Evolutionary conservation across 2,888 invertebrate genomes (phyloP).

Genomic region (Papilio protenor): DNA sequence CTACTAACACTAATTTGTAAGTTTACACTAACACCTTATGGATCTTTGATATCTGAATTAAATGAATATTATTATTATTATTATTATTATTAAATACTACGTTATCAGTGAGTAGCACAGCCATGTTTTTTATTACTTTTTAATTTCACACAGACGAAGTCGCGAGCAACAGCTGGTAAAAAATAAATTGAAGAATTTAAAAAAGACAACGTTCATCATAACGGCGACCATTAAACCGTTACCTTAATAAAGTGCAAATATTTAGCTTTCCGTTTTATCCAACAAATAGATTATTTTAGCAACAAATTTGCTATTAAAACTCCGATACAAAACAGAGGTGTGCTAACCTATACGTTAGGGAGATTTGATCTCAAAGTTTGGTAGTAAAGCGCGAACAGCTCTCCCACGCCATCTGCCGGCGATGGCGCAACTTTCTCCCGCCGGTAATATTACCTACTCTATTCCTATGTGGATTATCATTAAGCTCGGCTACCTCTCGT

Average conservation of each 20-base stretch:
- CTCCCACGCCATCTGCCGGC: conserved; percentile 22
- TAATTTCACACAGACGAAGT: too few species aligned
- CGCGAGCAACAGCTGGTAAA: too few species aligned
- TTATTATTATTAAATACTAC: too few species aligned
- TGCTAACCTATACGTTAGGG: conserved; percentile 23
- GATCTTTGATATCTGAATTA: too few species aligned
- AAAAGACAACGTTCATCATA: background rate
- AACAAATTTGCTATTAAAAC: background rate
- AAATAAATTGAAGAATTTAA: too few species aligned
- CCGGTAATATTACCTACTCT: conserved; percentile 8
- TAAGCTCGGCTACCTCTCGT: background rate
- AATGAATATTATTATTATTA: too few species aligned
- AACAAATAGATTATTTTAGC: background rate
- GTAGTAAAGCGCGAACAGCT: conserved; percentile 23
- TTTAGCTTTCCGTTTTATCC: background rate
- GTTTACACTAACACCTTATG: too few species aligned
- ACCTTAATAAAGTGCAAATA: background rate
- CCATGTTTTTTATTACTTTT: too few species aligned
- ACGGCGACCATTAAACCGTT: background rate
- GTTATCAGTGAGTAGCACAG: too few species aligned
- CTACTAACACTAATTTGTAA: too few species aligned
- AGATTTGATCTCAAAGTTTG: conserved; percentile 38
- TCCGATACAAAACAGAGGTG: conserved; percentile 18
- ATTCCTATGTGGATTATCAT: conserved; percentile 17
- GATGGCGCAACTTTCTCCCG: conserved; percentile 26